phyloP scores from a whole-genome alignment of 2,888 invertebrate genomes.

The Gerris lacustris region DNA sequence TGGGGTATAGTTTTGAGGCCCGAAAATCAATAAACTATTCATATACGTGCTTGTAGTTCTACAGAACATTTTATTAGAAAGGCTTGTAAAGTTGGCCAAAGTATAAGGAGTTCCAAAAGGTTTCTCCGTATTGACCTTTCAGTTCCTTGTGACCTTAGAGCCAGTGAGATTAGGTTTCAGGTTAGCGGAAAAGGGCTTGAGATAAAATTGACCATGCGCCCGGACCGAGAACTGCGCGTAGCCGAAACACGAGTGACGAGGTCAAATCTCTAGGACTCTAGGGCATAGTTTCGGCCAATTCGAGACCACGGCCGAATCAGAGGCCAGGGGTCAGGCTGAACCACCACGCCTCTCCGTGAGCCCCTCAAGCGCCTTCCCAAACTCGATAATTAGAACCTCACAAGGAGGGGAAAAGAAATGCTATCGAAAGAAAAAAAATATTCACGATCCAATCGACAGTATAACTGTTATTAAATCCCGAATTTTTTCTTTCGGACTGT shows the following conservation, averaged over 20 bases:
- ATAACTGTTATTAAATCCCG: not conserved
- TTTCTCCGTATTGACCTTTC: too few species aligned
- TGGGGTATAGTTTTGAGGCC: too few species aligned
- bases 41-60: too few species aligned
- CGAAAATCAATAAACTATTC: too few species aligned
- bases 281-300: not conserved
- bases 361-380: slow-evolving; percentile 5
- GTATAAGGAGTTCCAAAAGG: too few species aligned
- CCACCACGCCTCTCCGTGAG: not conserved
- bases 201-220: too few species aligned
- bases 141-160: too few species aligned
- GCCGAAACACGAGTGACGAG: not conserved
- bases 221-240: too few species aligned
- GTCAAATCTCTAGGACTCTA: not conserved
- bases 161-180: too few species aligned
- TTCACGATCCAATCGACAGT: slow-evolving; percentile 3
- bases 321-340: not conserved
- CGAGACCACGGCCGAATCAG: not conserved
- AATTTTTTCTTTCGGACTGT: not conserved
- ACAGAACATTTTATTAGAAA: too few species aligned
- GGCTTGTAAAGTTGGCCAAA: too few species aligned
- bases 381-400: slow-evolving; percentile 3
- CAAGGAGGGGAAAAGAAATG: not conserved
- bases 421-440: not conserved
- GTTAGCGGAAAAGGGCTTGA: too few species aligned